Conservation (phyloP, 2,888 invertebrate species). For the Nemoura dubitans region DNA sequence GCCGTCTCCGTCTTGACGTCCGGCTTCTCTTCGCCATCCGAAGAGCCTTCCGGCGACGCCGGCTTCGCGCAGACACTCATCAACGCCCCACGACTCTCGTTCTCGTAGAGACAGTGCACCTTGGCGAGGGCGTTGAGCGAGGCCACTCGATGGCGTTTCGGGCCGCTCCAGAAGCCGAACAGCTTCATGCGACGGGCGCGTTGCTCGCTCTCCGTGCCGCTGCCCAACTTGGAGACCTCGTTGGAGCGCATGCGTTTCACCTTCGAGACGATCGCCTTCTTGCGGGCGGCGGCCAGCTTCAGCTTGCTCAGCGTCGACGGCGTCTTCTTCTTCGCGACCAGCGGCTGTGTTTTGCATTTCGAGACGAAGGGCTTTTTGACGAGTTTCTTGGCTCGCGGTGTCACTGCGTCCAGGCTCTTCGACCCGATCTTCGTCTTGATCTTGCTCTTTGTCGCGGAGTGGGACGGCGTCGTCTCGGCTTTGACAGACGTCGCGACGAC, state of each 20-base stretch:
- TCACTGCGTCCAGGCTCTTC: slow-evolving; percentile 51
- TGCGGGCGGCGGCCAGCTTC: background rate
- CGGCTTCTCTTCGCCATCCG: slow-evolving; percentile 44
- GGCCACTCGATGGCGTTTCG: slow-evolving; percentile 86
- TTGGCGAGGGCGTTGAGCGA: slow-evolving; percentile 89
- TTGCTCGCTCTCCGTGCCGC: slow-evolving; percentile 46
- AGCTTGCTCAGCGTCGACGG: background rate
- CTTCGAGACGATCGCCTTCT: background rate
- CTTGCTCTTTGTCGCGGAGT: slow-evolving; percentile 45
- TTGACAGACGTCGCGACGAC: slow-evolving; percentile 38
- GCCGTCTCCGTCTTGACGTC: slow-evolving; percentile 49
- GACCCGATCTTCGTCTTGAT: slow-evolving; percentile 55
- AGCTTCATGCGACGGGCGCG: slow-evolving; percentile 65
- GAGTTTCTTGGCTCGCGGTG: background rate
- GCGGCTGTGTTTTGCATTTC: background rate
- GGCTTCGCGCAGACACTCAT: slow-evolving; percentile 47
- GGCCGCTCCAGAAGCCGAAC: slow-evolving; percentile 77
- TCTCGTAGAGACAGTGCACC: slow-evolving; percentile 90
- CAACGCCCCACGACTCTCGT: slow-evolving; percentile 68
- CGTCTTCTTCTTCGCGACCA: slow-evolving; percentile 14
- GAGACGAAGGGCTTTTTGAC: background rate
- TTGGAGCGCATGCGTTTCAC: slow-evolving; percentile 30
- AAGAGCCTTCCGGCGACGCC: slow-evolving; percentile 49
- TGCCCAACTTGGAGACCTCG: slow-evolving; percentile 48
- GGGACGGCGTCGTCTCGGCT: slow-evolving; percentile 4